phyloP scores from a whole-genome alignment of 2,888 invertebrate species.

The Drosophila anceps region DNA sequence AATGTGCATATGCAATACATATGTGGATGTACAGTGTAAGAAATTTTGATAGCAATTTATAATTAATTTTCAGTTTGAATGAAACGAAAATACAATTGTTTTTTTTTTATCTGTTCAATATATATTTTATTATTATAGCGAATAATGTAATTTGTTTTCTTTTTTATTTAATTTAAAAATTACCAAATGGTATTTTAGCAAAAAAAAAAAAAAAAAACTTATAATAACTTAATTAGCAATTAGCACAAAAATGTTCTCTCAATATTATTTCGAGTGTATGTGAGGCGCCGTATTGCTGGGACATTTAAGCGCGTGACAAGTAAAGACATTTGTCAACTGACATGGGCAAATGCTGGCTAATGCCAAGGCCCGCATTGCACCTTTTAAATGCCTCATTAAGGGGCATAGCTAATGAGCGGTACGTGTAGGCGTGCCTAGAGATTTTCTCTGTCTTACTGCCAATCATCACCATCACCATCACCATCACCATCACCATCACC shows the following conservation, averaged over 20 bases:
- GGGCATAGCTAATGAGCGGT: conserved; percentile 54
- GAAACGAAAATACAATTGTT: no score
- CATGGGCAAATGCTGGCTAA: conserved; percentile 36
- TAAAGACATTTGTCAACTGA: conserved; percentile 58
- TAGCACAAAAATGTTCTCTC: no score
- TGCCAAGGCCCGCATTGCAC: conserved; percentile 31
- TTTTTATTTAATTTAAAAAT: neutral
- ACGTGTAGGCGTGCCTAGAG: conserved; percentile 44
- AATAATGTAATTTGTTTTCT: neutral
- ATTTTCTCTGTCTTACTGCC: conserved; percentile 28
- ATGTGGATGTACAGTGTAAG: conserved; percentile 4
- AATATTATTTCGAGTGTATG: conserved; percentile 9
- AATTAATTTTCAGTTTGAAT: no score
- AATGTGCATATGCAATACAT: conserved; percentile 8
- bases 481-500: conserved; percentile 25
- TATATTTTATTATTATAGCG: neutral
- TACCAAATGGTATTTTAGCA: neutral
- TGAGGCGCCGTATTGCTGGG: conserved; percentile 43
- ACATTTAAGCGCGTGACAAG: conserved; percentile 49
- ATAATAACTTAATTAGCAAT: neutral
- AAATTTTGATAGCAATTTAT: neutral
- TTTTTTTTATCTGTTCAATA: neutral
- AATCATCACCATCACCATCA: conserved; percentile 32
- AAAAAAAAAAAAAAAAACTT: no score
- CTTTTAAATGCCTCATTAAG: conserved; percentile 57